A percentile compares a stretch with the other conserved stretches of the same genome.
Evolutionary conservation across 2,113 vertebrate genomes (phyloP).

Genomic region (Tichodroma muraria): DNA sequence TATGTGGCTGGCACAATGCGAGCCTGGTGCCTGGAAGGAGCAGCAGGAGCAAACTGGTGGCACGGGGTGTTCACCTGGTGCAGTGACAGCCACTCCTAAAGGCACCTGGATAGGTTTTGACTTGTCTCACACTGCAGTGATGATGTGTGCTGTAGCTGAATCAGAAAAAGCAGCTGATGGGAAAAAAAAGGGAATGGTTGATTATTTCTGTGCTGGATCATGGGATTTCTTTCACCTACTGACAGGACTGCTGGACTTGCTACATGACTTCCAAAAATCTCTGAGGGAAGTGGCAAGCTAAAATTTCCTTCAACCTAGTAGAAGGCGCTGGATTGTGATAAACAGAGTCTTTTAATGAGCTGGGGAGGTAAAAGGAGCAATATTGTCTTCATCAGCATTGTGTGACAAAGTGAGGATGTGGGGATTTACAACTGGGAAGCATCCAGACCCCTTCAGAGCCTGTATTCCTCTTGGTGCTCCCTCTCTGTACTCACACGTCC

Average conservation of each 20-base stretch:
- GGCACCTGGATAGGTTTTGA: neutral
- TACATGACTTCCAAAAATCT: neutral
- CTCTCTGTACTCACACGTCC: neutral
- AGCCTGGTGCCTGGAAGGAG: neutral
- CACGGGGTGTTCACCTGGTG: neutral
- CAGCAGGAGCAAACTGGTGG: neutral
- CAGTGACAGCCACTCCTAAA: neutral
- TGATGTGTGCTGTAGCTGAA: neutral
- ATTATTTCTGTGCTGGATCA: neutral
- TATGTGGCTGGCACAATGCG: neutral
- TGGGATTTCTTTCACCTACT: neutral
- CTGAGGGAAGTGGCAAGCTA: neutral
- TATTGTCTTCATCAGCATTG: neutral
- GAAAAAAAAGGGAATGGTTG: neutral
- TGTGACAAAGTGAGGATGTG: neutral
- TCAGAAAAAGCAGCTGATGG: neutral
- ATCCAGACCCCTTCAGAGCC: neutral
- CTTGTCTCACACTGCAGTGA: neutral
- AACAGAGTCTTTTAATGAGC: neutral
- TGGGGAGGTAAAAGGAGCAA: neutral
- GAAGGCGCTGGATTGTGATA: neutral
- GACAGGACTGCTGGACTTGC: neutral
- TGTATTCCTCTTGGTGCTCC: neutral
- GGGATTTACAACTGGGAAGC: neutral
- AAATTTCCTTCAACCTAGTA: neutral